phyloP scores from a whole-genome alignment of 2,888 invertebrate species.

The Lomographa bimaculata region DNA sequence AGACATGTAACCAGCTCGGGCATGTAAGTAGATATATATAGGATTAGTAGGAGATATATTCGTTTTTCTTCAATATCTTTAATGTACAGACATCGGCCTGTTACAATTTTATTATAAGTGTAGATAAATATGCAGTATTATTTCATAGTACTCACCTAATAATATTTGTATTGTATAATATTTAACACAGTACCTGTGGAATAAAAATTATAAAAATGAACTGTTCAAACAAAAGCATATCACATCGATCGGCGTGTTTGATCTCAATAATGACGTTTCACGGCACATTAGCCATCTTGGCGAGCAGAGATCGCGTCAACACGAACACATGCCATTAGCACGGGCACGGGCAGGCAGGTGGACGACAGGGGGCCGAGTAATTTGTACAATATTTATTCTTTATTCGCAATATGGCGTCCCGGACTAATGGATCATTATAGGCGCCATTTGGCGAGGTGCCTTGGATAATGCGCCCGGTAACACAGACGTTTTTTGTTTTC shows the following conservation, averaged over 20 bases:
- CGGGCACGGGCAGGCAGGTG: conserved; percentile 55
- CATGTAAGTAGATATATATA: too few relatives aligned
- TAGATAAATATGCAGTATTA: too few relatives aligned
- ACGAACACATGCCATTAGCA: conserved; percentile 58
- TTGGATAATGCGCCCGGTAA: conserved; percentile 53
- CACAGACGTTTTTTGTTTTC: conserved; percentile 36
- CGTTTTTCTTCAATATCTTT: too few relatives aligned
- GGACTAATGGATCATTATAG: conserved; percentile 67
- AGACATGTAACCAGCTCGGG: too few relatives aligned
- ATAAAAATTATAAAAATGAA: too few relatives aligned
- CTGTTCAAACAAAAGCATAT: conserved; percentile 19
- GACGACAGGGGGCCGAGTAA: conserved; percentile 66
- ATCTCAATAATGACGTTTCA: conserved; percentile 65
- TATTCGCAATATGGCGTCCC: conserved; percentile 73
- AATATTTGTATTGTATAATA: too few relatives aligned
- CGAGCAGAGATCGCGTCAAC: conserved; percentile 47
- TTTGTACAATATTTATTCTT: conserved; percentile 80
- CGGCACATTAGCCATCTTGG: conserved; percentile 48
- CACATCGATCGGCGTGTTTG: conserved; percentile 44
- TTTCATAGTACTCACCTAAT: too few relatives aligned
- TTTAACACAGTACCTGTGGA: too few relatives aligned
- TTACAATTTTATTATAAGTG: too few relatives aligned
- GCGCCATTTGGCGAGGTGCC: conserved; percentile 71
- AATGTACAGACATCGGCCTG: too few relatives aligned
- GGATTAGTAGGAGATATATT: too few relatives aligned